Conservation (phyloP, 1,140 invertebrate species). For the Hypothenemus hampei region DNA sequence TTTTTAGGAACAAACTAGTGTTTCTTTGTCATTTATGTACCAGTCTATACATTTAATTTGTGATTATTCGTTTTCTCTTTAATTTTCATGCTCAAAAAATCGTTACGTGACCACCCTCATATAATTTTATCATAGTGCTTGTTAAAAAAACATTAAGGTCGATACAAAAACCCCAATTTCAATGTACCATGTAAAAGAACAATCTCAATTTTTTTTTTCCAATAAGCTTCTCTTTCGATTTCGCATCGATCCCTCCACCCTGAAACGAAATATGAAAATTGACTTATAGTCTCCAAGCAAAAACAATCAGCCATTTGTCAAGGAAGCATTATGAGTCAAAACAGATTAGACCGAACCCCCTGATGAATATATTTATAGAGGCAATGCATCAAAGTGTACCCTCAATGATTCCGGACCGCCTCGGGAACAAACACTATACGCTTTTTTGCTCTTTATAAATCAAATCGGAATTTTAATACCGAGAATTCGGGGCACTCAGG, state of each 20-base stretch:
- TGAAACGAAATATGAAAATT: slow-evolving; percentile 20
- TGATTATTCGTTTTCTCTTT: no score
- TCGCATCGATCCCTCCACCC: slow-evolving; percentile 5
- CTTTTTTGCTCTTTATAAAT: slow-evolving; percentile 36
- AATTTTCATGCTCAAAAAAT: no score
- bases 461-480: slow-evolving; percentile 33
- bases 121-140: no score
- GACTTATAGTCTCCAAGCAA: slow-evolving; percentile 15
- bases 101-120: no score
- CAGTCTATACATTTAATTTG: no score
- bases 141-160: no score
- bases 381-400: slow-evolving; percentile 32
- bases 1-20: no score
- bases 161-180: no score
- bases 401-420: slow-evolving; percentile 32
- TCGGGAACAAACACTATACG: slow-evolving; percentile 29
- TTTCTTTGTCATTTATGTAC: no score
- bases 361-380: slow-evolving; percentile 37
- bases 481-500: not conserved
- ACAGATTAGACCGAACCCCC: slow-evolving; percentile 22
- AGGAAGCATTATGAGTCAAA: slow-evolving; percentile 20
- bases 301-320: slow-evolving; percentile 28
- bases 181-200: no score
- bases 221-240: no score
- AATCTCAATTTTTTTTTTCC: no score